These are phyloP conservation scores for Paguma larvata DNA, from an alignment of 2,797 vertebrate species.

Conservation along the genomic window DNA sequence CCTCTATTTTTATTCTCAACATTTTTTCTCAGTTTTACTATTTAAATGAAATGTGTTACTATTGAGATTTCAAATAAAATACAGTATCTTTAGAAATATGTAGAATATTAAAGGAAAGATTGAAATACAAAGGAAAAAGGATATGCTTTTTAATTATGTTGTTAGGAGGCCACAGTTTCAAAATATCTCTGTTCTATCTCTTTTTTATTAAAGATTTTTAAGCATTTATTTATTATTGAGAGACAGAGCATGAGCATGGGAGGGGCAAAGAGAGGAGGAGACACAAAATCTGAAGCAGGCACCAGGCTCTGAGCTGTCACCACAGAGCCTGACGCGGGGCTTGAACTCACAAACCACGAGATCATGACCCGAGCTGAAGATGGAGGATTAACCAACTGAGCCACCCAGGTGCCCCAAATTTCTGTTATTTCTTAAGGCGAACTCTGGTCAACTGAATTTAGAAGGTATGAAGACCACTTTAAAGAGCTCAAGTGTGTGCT, in stretches of 20 bases:
- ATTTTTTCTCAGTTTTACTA: not conserved
- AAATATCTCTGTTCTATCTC: not conserved
- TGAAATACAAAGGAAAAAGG: not conserved
- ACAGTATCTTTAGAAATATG: slow-evolving; percentile 35
- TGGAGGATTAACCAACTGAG: too few relatives aligned
- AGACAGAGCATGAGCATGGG: too few relatives aligned
- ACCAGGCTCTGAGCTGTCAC: too few relatives aligned
- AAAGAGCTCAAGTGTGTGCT: not conserved
- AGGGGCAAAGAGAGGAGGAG: too few relatives aligned
- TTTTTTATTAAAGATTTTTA: too few relatives aligned
- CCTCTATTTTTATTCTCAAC: not conserved
- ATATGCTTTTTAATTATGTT: not conserved
- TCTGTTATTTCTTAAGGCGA: not conserved
- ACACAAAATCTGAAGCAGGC: too few relatives aligned
- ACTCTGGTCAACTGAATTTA: not conserved
- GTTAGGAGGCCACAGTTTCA: not conserved
- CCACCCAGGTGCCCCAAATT: not conserved
- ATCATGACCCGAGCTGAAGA: too few relatives aligned
- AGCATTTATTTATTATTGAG: too few relatives aligned
- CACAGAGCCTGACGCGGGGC: too few relatives aligned
- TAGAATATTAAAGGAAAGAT: slow-evolving; percentile 55
- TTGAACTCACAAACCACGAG: too few relatives aligned
- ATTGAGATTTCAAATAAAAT: slow-evolving; percentile 27
- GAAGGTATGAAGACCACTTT: not conserved
- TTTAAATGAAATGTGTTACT: slow-evolving; percentile 44